Evolutionary conservation across 2,797 vertebrate genomes (phyloP).

Genomic region (Bufotes viridis): DNA sequence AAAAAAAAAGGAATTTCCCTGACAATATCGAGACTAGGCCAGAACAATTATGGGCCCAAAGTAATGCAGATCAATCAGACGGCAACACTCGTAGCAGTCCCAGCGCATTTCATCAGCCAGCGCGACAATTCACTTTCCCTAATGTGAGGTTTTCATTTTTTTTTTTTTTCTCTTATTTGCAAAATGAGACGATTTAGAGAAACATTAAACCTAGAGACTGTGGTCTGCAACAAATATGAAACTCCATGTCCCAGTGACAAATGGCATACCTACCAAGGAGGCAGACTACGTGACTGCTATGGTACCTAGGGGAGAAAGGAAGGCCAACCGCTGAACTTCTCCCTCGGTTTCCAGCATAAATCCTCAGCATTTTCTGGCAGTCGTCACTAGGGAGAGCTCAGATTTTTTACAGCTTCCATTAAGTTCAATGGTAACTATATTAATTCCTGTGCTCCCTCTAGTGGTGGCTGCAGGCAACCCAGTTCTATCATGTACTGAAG

Average conservation of each 20-base stretch:
- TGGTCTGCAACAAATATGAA: neutral
- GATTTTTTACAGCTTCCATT: no score
- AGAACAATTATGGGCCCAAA: slow-evolving; percentile 46
- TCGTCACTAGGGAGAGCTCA: no score
- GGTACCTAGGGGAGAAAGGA: no score
- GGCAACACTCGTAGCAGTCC: neutral
- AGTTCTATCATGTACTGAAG: no score
- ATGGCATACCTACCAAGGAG: no score
- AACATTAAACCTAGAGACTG: neutral
- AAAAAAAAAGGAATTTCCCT: slow-evolving; percentile 31
- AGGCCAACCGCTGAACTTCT: no score
- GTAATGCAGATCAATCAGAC: slow-evolving; percentile 30
- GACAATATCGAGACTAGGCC: slow-evolving; percentile 35
- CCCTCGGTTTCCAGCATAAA: no score
- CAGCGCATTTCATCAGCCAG: slow-evolving; percentile 2
- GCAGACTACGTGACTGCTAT: no score
- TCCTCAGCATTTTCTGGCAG: no score
- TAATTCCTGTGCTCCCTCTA: no score
- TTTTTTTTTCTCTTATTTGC: neutral
- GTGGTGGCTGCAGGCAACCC: no score
- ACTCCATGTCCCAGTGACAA: neutral
- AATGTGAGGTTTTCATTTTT: neutral
- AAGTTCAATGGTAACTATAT: no score
- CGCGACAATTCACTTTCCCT: neutral
- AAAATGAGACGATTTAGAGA: neutral